Percentiles rank a stretch among this genome's conserved stretches.
Conservation (phyloP, 2,797 vertebrate genomes). For the Darevskia nairensis region DNA sequence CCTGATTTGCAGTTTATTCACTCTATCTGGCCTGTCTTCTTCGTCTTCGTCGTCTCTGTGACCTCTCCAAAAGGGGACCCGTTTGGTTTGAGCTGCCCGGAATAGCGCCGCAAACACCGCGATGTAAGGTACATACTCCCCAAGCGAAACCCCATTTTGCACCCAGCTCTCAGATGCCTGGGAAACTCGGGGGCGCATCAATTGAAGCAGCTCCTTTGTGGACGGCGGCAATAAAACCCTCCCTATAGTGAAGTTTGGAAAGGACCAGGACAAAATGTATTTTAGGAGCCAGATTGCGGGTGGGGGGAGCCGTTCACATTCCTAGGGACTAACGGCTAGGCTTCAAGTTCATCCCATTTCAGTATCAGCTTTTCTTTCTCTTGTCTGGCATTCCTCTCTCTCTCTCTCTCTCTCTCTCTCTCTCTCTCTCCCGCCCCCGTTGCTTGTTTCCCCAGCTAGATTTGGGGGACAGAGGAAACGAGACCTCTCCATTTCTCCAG, state of each 20-base stretch:
- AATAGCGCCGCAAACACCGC: background rate
- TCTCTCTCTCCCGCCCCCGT: no score
- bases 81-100: background rate
- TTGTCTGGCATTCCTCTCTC: no score
- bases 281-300: background rate
- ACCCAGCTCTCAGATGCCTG: background rate
- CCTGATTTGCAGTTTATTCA: background rate
- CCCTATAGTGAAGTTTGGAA: background rate
- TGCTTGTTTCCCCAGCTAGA: no score
- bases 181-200: background rate
- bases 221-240: no score
- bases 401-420: background rate
- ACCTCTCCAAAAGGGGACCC: background rate
- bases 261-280: background rate
- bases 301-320: background rate
- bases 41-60: no score
- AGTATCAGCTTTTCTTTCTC: no score
- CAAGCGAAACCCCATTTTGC: background rate
- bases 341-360: no score
- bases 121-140: constrained; percentile 7
- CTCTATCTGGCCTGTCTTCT: background rate
- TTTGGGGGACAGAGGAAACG: no score
- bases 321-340: background rate
- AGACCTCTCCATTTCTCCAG: no score
- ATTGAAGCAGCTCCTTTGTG: background rate